Percentiles rank a stretch among this genome's conserved stretches.
These are phyloP conservation scores for Monoplex corrugatus DNA, from an alignment of 2,888 invertebrate genomes.

Conservation along the genomic window DNA sequence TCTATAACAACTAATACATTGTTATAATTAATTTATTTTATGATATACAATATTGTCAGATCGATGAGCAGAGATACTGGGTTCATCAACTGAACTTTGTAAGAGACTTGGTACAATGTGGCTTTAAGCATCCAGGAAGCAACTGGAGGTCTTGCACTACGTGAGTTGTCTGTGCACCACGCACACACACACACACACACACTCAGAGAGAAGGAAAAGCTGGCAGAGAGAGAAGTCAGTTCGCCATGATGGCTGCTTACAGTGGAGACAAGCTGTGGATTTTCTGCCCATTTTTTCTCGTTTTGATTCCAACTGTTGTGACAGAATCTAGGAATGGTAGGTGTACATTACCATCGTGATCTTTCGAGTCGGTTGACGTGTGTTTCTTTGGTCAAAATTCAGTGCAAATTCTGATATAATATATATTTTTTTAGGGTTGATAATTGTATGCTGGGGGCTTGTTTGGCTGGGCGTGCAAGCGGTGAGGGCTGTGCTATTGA, in stretches of 20 bases:
- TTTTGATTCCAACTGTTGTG: neutral
- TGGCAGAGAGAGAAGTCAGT: conserved; percentile 23
- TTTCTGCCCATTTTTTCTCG: neutral
- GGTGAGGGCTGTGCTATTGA: neutral
- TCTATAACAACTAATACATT: no score
- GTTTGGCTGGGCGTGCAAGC: no score
- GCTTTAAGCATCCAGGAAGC: neutral
- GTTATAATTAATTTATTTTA: no score
- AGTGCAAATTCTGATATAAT: no score
- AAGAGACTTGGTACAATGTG: neutral
- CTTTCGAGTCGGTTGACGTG: no score
- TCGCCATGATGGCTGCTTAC: conserved; percentile 41
- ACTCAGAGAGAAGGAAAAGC: neutral
- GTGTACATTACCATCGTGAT: neutral
- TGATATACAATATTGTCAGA: no score
- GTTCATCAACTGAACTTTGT: neutral
- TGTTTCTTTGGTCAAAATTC: no score
- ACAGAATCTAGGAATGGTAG: neutral
- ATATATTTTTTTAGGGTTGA: no score
- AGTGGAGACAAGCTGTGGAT: conserved; percentile 1
- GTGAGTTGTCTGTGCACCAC: neutral
- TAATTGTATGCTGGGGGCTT: no score
- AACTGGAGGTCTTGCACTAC: neutral
- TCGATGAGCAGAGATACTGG: neutral
- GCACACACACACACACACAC: neutral